Evolutionary conservation across 2,113 vertebrate species (phyloP), one percentile per base, ranked within the genome.

Genomic region (Nothobranchius kuhntae): DNA sequence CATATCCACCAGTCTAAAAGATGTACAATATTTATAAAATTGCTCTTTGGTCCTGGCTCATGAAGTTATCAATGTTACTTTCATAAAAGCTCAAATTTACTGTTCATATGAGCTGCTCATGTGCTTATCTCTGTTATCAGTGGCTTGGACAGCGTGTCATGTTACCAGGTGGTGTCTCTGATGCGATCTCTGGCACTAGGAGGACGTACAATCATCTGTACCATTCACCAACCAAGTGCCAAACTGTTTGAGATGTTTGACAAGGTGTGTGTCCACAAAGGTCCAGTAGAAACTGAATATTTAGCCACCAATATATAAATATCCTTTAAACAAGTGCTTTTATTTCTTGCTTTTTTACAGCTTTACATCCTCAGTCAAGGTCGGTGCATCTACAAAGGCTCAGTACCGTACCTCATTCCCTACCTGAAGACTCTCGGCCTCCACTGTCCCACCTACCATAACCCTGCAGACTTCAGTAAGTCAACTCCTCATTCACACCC

Each of bases 221-320:
- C 97, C 81, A 98, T 99, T 91, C 97, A 99, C 89, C 98, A 99
- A 87, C 97, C 98, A 71, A 99, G 98, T 13, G 98, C 96, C 84
- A 98, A 97, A 89, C 95, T 99, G 75, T 98, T 99, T 50, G 97
- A 99, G 91, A 96, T 97, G 96, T 99, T 99, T 6, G 95, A 99
- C 91, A 96, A 99, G 96, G 98, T 99, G 70, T 17, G 50, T 9
- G 53, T 55, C 38, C 35, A 40, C 3, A 3, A 7, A 30, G 30
- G 30, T 30, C 21, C 21, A 21, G 21, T 30, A 40, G 3, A 8
- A 40, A 7, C 38, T 40, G 38, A 7, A 9, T 40, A 7, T 40
- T 4, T 40, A 30, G 30, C 30, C 30, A 30, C 30, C 30, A 2
- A 30, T 30, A 30, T 3, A 2, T 30, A 30, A 30, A 3, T 30